A percentile compares a stretch with the other conserved stretches of the same genome.
Conservation (phyloP, 2,797 vertebrate species). For the Hipposideros larvatus region DNA sequence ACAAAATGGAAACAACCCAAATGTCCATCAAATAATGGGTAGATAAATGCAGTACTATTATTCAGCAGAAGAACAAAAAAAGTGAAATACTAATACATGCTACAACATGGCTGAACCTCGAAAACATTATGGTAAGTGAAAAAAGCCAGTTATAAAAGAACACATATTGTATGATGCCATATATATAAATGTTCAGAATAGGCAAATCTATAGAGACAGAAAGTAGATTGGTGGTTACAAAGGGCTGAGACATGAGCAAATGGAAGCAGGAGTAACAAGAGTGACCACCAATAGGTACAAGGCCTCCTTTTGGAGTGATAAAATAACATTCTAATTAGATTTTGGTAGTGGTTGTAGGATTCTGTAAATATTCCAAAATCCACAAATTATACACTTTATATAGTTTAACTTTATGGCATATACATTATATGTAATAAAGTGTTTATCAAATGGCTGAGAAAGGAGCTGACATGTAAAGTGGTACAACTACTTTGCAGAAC, state of each 20-base stretch:
- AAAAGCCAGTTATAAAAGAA: not conserved
- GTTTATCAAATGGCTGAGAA: slow-evolving; percentile 18
- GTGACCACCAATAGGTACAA: not conserved
- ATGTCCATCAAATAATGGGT: not conserved
- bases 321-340: slow-evolving; percentile 7
- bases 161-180: not conserved
- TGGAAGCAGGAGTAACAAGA: not conserved
- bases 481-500: slow-evolving; percentile 24
- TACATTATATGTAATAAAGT: slow-evolving; percentile 41
- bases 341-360: not conserved
- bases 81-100: not conserved
- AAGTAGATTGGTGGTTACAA: not conserved
- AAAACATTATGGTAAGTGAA: not conserved
- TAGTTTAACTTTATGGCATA: not conserved
- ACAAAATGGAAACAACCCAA: not conserved
- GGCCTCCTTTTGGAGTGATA: not conserved
- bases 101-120: not conserved
- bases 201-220: not conserved
- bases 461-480: not conserved
- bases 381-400: not conserved
- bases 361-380: slow-evolving; percentile 16
- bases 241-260: not conserved
- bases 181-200: not conserved
- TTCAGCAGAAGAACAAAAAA: not conserved
- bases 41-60: not conserved